phyloP scores from a whole-genome alignment of 2,797 vertebrate species.

The Prunella strophiata region DNA sequence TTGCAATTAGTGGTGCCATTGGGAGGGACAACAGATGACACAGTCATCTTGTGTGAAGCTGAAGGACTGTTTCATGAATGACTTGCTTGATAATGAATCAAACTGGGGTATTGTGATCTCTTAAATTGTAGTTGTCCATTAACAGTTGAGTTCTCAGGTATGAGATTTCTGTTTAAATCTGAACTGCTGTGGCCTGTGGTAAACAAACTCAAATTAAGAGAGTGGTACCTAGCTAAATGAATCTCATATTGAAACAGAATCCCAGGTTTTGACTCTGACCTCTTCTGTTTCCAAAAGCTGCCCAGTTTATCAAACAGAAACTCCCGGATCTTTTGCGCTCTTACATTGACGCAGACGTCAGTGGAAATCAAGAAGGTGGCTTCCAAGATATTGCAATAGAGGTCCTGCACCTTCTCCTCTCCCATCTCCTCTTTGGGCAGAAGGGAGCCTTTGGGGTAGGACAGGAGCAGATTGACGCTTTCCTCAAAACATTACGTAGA shows the following conservation, averaged over 20 bases:
- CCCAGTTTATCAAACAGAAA: constrained; percentile 99
- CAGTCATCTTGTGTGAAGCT: background rate
- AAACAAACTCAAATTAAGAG: background rate
- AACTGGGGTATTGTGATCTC: background rate
- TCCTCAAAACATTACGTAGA: constrained; percentile 99
- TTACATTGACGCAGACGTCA: constrained; percentile 98
- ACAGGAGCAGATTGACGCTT: constrained; percentile 98
- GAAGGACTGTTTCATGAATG: background rate
- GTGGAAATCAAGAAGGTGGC: constrained; percentile 99
- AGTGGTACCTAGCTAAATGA: background rate
- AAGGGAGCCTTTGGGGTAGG: constrained; percentile 98
- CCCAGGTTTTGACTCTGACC: background rate
- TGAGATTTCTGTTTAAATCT: background rate
- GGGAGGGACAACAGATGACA: background rate
- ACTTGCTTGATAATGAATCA: background rate
- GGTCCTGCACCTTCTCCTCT: constrained; percentile 99
- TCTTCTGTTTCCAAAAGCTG: constrained; percentile 79
- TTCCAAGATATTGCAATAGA: constrained; percentile 99
- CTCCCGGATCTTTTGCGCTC: constrained; percentile 98
- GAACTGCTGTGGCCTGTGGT: background rate
- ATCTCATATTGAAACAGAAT: background rate
- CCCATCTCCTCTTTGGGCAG: constrained; percentile 98
- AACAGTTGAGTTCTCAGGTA: background rate
- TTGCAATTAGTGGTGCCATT: background rate
- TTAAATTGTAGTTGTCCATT: background rate